Base-by-base conservation (phyloP, 2,888 invertebrate species). In the Mimachlamys varia region DNA sequence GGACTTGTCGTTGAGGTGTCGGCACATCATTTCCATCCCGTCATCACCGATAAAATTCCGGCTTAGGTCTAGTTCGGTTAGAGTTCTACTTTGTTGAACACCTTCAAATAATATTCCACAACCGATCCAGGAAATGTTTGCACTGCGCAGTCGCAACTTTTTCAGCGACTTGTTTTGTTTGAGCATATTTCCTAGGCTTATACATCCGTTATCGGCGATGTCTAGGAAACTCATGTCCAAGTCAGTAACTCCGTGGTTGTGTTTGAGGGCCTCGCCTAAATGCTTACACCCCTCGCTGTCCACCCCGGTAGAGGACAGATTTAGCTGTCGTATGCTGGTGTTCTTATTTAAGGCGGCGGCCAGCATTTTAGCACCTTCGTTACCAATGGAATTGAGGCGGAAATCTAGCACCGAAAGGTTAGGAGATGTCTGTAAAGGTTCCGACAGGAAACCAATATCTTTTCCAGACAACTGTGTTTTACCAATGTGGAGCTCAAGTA, bases 181-280 rank as follows among this genome's bases (percentile, higher is more conserved):
- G 33, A 96, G 91, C 93, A 95, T 94, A 88, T 95, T 95, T 37
- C 95, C 94, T 5, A 96, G 76, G 55, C 92, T 93, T 38, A 95
- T 92, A 91, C 96, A 96, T 33, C 96, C 95, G 12, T 92, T 93
- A 89, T 96, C 96, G 3, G 94, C 94, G 13, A 96, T 93, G 88
- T 96, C 96, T 37, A 96, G 95, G 91, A 96, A 96, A 90, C 96
- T 96, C 58, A 96, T 92, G 92, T 96, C 96, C n/a, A 96, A 93
- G n/a, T 96, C 96, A 22, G 92, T 91, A 19, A 96, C 92, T 12
- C 94, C 91, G 27, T 91, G 93, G 91, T 95, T 96, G 22, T 91
- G 91, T 58, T 93, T 90, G 27, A 96, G 92, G 3, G 95, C 94
- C 38, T 93, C 92, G n/a, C 95, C 91, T 10, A 96, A 91, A 0